A percentile compares a stretch with the other conserved stretches of the same genome.
These are phyloP conservation scores for Yoshiicerus persimilis DNA, from an alignment of 1,140 invertebrate species.

Conservation along the genomic window DNA sequence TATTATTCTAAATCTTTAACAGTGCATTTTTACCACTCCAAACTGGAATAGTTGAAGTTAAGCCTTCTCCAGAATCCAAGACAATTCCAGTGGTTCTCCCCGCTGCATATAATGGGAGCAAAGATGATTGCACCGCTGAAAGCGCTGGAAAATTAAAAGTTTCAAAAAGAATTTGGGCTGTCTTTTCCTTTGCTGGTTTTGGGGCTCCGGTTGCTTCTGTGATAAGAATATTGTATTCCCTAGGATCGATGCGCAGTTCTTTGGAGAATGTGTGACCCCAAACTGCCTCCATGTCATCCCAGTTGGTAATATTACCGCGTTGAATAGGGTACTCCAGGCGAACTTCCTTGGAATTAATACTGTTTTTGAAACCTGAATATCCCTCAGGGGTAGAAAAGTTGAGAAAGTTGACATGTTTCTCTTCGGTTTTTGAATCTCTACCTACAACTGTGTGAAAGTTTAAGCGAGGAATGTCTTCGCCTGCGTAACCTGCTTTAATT, in stretches of 20 bases:
- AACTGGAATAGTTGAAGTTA: constrained; percentile 7
- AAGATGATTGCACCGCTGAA: neutral
- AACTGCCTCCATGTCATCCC: constrained; percentile 26
- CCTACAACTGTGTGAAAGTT: neutral
- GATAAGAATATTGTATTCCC: constrained; percentile 24
- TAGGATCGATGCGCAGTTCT: neutral
- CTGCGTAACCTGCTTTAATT: constrained; percentile 20
- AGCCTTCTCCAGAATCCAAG: constrained; percentile 26
- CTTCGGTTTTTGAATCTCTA: neutral
- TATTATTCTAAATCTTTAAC: neutral
- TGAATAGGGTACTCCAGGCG: neutral
- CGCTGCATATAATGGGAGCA: constrained; percentile 28
- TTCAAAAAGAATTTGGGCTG: constrained; percentile 32
- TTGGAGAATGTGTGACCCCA: constrained; percentile 17
- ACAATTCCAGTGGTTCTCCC: constrained; percentile 30
- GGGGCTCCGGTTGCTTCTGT: constrained; percentile 18
- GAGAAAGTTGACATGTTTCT: neutral
- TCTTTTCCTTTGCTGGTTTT: constrained; percentile 30
- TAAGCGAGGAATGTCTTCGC: neutral
- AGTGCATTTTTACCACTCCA: constrained; percentile 22
- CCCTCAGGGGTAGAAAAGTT: constrained; percentile 5
- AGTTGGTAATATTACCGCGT: neutral
- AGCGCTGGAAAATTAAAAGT: constrained; percentile 2
- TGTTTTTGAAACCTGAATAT: neutral
- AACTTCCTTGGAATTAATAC: neutral